These are phyloP conservation scores for Aplidium turbinatum DNA, from an alignment of 23 tunicate species.

Conservation along the genomic window DNA sequence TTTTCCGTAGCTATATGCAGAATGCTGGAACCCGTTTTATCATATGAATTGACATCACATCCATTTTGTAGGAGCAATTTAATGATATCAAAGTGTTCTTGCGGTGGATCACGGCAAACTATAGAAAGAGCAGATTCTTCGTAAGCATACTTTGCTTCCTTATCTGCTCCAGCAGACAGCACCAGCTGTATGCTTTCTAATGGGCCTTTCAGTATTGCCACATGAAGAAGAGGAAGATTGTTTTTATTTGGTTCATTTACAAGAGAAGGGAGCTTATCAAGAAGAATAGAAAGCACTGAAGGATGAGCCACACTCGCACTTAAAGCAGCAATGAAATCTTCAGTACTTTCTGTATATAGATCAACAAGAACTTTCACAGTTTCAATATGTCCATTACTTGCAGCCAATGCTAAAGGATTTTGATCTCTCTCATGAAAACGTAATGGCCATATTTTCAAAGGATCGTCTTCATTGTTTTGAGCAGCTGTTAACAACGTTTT, in stretches of 20 bases:
- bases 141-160: slow-evolving; percentile 29
- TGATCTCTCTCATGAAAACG: slow-evolving; percentile 9
- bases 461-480: slow-evolving; percentile 36
- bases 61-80: slow-evolving; percentile 13
- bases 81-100: slow-evolving; percentile 10
- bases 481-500: slow-evolving; percentile 42
- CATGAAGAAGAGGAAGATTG: slow-evolving; percentile 15
- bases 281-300: not conserved
- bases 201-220: slow-evolving; percentile 18
- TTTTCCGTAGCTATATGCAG: slow-evolving; percentile 51
- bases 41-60: slow-evolving; percentile 46
- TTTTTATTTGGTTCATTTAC: not conserved
- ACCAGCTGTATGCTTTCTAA: slow-evolving; percentile 22
- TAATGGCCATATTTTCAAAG: slow-evolving; percentile 48
- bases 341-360: not conserved
- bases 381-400: slow-evolving; percentile 34
- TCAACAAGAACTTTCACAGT: slow-evolving; percentile 31
- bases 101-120: slow-evolving; percentile 8
- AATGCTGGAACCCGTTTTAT: slow-evolving; percentile 40
- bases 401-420: slow-evolving; percentile 50
- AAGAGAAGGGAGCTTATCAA: slow-evolving; percentile 4
- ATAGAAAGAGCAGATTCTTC: slow-evolving; percentile 38
- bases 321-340: slow-evolving; percentile 1
- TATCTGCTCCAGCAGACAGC: not conserved
- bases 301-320: slow-evolving; percentile 16